These are phyloP conservation scores for Castor canadensis DNA, from an alignment of 2,113 vertebrate genomes.

Conservation along the genomic window DNA sequence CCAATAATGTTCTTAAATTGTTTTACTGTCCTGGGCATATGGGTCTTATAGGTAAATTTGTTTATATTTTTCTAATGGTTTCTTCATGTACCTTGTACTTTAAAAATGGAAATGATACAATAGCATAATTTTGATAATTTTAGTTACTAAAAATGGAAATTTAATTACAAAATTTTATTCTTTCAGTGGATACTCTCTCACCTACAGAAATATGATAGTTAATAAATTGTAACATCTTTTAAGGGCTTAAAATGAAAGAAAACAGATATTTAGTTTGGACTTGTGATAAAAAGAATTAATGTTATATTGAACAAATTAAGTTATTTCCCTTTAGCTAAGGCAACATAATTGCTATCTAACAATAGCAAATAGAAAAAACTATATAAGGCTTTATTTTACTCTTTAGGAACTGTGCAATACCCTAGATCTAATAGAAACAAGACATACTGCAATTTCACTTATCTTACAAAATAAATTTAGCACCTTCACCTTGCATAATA, in stretches of 20 bases:
- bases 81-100: background rate
- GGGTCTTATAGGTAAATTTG: background rate
- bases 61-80: conserved; percentile 10
- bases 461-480: background rate
- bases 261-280: background rate
- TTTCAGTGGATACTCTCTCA: background rate
- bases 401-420: background rate
- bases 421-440: background rate
- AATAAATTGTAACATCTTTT: background rate
- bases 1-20: background rate
- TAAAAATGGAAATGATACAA: background rate
- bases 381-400: background rate
- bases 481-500: background rate
- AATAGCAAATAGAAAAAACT: background rate
- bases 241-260: background rate
- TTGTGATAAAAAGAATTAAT: background rate
- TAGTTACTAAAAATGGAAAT: conserved; percentile 36
- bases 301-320: background rate
- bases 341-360: background rate
- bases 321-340: background rate
- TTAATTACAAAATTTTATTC: background rate
- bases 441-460: background rate
- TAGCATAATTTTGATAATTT: conserved; percentile 27
- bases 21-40: background rate
- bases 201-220: background rate